Evolutionary conservation across 2,797 vertebrate species (phyloP).

Genomic region (Microctenopoma lineatum): DNA sequence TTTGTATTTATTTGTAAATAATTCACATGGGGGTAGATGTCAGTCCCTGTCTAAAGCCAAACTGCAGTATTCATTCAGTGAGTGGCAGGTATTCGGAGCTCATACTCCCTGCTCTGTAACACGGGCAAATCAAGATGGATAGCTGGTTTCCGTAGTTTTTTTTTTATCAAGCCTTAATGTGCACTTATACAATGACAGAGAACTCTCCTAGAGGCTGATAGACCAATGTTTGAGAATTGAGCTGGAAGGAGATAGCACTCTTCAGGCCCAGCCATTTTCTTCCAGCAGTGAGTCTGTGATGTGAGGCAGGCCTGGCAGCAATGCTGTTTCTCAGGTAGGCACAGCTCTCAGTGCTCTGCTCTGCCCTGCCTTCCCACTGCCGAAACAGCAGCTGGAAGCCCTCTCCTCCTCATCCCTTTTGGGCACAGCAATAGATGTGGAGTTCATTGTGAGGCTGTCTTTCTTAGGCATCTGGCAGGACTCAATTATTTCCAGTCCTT

Average conservation of each 20-base stretch:
- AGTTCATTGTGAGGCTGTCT: conserved; percentile 41
- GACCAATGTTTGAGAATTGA: conserved; percentile 63
- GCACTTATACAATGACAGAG: conserved; percentile 73
- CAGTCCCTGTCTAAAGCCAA: conserved; percentile 33
- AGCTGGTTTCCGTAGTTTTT: conserved; percentile 64
- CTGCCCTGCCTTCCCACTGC: conserved; percentile 45
- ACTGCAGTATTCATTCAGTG: conserved; percentile 74
- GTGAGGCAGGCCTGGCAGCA: conserved; percentile 62
- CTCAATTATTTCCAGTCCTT: conserved; percentile 26
- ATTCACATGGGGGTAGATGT: neutral
- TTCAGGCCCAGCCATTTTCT: conserved; percentile 56
- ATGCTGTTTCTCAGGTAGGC: conserved; percentile 58
- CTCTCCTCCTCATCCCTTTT: conserved; percentile 55
- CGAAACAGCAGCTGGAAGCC: conserved; percentile 65
- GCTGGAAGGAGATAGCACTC: conserved; percentile 64
- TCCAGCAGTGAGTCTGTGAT: conserved; percentile 63
- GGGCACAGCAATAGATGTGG: conserved; percentile 49
- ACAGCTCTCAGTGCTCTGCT: conserved; percentile 37
- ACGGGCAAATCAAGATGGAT: conserved; percentile 76
- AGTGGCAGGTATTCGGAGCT: conserved; percentile 75
- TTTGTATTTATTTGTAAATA: conserved; percentile 5
- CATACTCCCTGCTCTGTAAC: conserved; percentile 49
- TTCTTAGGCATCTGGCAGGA: conserved; percentile 36
- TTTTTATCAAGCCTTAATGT: conserved; percentile 76
- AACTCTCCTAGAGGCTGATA: conserved; percentile 60